Evolutionary conservation across 2,888 invertebrate genomes (phyloP), one percentile per base, ranked within the genome.

Genomic region (Azorinus chamasolen): DNA sequence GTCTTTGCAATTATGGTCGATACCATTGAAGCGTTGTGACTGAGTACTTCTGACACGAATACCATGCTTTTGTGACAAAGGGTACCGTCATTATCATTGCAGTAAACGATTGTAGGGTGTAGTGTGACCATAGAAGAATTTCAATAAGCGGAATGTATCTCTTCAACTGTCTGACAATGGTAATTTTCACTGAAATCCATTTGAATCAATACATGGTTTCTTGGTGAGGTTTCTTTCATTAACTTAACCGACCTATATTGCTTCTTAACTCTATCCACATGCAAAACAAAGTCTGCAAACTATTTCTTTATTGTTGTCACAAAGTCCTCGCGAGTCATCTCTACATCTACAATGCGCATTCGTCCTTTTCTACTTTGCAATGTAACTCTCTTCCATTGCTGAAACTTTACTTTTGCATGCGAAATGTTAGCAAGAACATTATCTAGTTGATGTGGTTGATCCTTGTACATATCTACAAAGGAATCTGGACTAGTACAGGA

Each of bases 221-320:
- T 14, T 10, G 59, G 69, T 5, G 61, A 45, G 4, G 51, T 59
- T 16, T 69, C 61, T 51, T 59, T 59, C 69, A 69, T 61, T 6
- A 16, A 20, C n/a, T 51, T 69, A 14, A 59, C 41, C n/a, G 59
- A 51, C 27, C 25, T 41, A 37, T 69, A 61, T 53, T 69, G 61
- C 24, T 59, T 43, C 20, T 69, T 59, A 14, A 61, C 69, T 43
- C 61, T 43, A 14, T 24, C 41, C 12, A 54, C 48, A 20, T 65
- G 55, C 0, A 0, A 61, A 27, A 22, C 27, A 43, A 63, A 70
- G 76, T 22, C 64, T 6, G 55, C 81, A 87, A 89, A 74, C 76
- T 90, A 72, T 85, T 88, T 32, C 76, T 77, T 10, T 93, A 93
- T 6, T 93, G 92, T 66, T 93, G 92, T 22, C 92, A 93, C 8